Conservation (phyloP, 2,888 invertebrate species). For the Drosophila prostipennis region DNA sequence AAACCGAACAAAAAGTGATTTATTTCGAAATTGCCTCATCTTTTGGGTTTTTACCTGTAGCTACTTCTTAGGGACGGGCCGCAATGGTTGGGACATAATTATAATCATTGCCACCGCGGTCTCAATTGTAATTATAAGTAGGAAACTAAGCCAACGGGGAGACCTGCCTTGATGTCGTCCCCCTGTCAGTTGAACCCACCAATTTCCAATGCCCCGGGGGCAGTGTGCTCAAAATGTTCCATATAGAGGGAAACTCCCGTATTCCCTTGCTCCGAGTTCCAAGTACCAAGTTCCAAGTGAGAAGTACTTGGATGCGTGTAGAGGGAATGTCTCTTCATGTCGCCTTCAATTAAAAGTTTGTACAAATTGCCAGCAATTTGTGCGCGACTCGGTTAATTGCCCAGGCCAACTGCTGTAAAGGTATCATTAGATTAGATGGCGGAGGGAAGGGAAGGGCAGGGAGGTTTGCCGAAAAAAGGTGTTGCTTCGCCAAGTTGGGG, state of each 20-base stretch:
- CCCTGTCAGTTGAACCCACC: constrained; percentile 3
- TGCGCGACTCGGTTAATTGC: constrained; percentile 53
- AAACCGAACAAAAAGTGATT: constrained; percentile 64
- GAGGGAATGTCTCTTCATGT: constrained; percentile 42
- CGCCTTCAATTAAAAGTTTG: constrained; percentile 49
- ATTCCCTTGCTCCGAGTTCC: constrained; percentile 3
- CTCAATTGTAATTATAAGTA: constrained; percentile 72
- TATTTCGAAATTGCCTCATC: constrained; percentile 61
- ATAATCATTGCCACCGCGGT: constrained; percentile 73
- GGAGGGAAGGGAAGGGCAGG: background rate
- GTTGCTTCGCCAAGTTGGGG: constrained; percentile 15
- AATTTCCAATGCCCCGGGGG: constrained; percentile 70
- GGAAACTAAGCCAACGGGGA: constrained; percentile 56
- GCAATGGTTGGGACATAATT: constrained; percentile 68
- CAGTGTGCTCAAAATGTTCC: constrained; percentile 66
- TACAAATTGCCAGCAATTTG: constrained; percentile 51
- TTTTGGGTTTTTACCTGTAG: constrained; percentile 64
- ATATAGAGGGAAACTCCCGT: constrained; percentile 52
- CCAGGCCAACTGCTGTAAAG: constrained; percentile 37
- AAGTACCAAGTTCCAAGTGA: too few species aligned
- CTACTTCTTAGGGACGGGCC: constrained; percentile 48
- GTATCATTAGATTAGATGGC: constrained; percentile 32
- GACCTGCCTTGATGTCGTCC: constrained; percentile 8
- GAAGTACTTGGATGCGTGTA: constrained; percentile 16
- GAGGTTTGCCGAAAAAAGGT: background rate